phyloP scores from a whole-genome alignment of 2,797 vertebrate genomes.

The Simalia tracyae region DNA sequence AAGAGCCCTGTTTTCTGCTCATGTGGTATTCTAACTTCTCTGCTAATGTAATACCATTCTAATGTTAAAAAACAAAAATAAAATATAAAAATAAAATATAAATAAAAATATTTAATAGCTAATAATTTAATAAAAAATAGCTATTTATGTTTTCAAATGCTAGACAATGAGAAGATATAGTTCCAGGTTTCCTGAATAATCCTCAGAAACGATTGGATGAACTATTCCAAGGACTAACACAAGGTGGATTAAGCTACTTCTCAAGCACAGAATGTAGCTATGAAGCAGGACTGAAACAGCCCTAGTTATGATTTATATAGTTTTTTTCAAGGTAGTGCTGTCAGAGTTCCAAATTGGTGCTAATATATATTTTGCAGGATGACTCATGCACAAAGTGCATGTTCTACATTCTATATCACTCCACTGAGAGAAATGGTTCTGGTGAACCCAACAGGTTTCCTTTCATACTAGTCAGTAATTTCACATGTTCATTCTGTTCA shows the following conservation, averaged over 20 bases:
- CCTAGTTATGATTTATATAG: no score
- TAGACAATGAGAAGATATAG: background rate
- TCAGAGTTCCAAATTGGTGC: background rate
- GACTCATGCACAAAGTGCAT: background rate
- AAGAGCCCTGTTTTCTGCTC: background rate
- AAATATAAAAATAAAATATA: no score
- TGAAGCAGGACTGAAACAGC: no score
- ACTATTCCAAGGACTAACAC: no score
- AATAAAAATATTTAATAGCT: no score
- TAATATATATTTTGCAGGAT: background rate
- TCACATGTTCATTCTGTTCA: background rate
- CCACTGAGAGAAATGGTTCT: background rate
- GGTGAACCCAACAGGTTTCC: background rate
- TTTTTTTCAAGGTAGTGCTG: no score
- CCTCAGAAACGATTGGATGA: no score
- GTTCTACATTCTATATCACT: background rate
- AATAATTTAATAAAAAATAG: background rate
- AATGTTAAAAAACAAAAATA: background rate
- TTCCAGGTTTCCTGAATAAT: background rate
- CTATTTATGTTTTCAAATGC: background rate
- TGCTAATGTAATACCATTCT: background rate
- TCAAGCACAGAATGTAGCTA: no score
- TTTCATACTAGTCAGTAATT: background rate
- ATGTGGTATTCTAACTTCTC: background rate
- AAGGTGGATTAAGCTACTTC: no score